These are phyloP conservation scores for Excalfactoria chinensis DNA, from an alignment of 2,113 vertebrate species.

Conservation along the genomic window DNA sequence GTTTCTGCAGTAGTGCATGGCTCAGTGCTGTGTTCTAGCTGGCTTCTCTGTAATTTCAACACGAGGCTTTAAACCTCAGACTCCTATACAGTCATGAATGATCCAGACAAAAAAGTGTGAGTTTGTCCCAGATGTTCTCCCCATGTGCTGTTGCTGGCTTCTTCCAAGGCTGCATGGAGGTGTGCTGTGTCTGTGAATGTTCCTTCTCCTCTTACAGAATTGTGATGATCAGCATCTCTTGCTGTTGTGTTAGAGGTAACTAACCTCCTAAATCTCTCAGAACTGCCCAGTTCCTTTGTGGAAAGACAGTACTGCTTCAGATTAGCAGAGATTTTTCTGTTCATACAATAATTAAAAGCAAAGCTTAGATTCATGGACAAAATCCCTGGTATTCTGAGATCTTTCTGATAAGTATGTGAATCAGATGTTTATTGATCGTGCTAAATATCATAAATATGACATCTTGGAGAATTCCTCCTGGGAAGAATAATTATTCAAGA, in stretches of 20 bases:
- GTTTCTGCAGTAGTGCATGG: background rate
- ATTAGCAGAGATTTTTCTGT: background rate
- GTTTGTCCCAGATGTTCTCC: background rate
- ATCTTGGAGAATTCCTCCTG: background rate
- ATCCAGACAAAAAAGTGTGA: background rate
- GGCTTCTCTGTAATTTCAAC: background rate
- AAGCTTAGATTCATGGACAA: background rate
- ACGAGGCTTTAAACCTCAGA: background rate
- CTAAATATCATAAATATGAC: background rate
- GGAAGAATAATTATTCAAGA: background rate
- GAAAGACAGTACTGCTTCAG: background rate
- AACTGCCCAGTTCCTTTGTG: background rate
- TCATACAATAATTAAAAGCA: background rate
- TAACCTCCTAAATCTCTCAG: background rate
- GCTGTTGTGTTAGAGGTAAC: background rate
- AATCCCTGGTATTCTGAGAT: background rate
- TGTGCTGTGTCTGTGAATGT: background rate
- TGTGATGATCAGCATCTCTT: background rate
- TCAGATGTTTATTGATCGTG: background rate
- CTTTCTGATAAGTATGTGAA: background rate
- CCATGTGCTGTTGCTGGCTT: background rate
- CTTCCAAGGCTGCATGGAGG: background rate
- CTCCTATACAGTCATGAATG: background rate
- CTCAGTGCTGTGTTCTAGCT: background rate
- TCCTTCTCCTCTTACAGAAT: background rate